A percentile compares a stretch with the other conserved stretches of the same genome.
phyloP scores from a whole-genome alignment of 2,113 vertebrate species.

The Sarotherodon lohbergeri region DNA sequence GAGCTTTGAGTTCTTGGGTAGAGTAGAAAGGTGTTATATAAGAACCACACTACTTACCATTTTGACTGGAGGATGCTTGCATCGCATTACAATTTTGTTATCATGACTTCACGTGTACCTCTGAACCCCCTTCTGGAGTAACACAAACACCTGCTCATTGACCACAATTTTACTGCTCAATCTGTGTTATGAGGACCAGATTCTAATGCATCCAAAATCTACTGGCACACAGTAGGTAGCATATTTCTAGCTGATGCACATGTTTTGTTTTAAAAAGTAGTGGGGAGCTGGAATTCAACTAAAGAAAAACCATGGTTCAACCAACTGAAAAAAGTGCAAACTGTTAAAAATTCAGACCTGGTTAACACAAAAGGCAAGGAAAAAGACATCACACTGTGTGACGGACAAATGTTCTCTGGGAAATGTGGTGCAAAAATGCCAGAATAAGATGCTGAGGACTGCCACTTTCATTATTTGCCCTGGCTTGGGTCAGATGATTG shows the following conservation, averaged over 20 bases:
- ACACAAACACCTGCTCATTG: not conserved
- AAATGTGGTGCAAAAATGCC: not conserved
- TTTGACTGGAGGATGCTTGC: not conserved
- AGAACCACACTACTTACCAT: not conserved
- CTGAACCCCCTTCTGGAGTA: not conserved
- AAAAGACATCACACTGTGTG: slow-evolving; percentile 14
- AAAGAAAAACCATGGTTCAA: not conserved
- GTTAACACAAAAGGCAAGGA: not conserved
- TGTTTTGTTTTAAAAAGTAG: not conserved
- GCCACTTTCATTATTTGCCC: slow-evolving; percentile 37
- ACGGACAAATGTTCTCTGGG: slow-evolving; percentile 11
- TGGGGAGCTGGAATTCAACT: not conserved
- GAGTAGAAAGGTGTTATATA: not conserved
- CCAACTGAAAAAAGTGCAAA: not conserved
- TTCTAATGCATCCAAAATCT: not conserved
- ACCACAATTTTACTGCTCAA: not conserved
- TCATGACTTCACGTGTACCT: not conserved
- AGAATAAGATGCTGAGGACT: not conserved
- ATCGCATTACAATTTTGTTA: not conserved
- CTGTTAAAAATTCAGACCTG: not conserved
- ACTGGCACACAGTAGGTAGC: not conserved
- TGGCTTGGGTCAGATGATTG: slow-evolving; percentile 18
- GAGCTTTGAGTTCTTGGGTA: not conserved
- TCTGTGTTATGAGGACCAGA: not conserved
- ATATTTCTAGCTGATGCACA: not conserved